Evolutionary conservation across 2,888 invertebrate species (phyloP).

Genomic region (Chironomus tentans): DNA sequence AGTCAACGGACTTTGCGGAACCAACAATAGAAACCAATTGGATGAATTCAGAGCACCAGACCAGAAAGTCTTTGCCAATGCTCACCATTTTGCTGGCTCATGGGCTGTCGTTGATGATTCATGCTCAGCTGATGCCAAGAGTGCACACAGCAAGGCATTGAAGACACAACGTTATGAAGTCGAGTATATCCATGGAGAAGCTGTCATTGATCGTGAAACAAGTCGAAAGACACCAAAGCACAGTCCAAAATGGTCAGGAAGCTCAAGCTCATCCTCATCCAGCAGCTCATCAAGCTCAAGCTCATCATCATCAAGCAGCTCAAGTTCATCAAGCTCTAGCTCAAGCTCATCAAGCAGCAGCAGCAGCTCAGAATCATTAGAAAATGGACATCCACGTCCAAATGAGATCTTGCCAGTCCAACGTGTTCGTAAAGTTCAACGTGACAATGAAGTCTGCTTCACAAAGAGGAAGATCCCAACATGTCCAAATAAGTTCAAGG

Average conservation of each 20-base stretch:
- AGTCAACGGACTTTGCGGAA: constrained; percentile 58
- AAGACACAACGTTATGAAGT: constrained; percentile 40
- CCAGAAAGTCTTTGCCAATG: constrained; percentile 46
- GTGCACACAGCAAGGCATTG: constrained; percentile 40
- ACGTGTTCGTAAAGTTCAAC: constrained; percentile 48
- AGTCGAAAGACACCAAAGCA: constrained; percentile 30
- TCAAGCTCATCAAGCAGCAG: not conserved
- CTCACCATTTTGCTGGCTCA: constrained; percentile 48
- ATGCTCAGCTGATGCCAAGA: constrained; percentile 43
- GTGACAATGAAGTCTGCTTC: constrained; percentile 52
- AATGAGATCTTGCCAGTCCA: constrained; percentile 33
- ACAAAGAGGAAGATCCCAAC: constrained; percentile 47
- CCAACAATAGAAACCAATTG: constrained; percentile 49
- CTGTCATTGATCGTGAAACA: constrained; percentile 41
- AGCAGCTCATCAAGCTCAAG: constrained; percentile 1
- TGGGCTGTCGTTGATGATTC: constrained; percentile 46
- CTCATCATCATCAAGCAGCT: constrained; percentile 4
- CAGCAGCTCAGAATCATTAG: constrained; percentile 35
- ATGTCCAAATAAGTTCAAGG: constrained; percentile 47
- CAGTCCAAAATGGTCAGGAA: constrained; percentile 28
- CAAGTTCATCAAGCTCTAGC: not conserved
- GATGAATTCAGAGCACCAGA: constrained; percentile 53
- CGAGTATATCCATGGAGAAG: constrained; percentile 37
- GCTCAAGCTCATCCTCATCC: constrained; percentile 28
- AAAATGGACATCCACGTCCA: constrained; percentile 29